A percentile compares a stretch with the other conserved stretches of the same genome.
Evolutionary conservation across 2,888 invertebrate species (phyloP).

Genomic region (Caenorhabditis sulstoni): DNA sequence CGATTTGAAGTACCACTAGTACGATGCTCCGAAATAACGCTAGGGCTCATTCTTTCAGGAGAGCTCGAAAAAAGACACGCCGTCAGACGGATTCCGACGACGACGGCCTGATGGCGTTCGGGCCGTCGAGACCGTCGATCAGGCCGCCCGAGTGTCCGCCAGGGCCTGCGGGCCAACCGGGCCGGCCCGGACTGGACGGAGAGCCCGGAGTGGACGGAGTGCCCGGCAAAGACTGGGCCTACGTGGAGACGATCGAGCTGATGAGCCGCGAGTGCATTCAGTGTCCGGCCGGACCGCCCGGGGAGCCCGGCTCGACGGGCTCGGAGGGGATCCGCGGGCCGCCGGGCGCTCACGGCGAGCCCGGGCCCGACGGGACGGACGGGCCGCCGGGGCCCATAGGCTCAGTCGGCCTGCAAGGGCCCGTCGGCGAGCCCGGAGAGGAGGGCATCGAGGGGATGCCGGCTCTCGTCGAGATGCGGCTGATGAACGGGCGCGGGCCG

Average conservation of each 20-base stretch:
- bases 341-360: slow-evolving; percentile 17
- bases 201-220: slow-evolving; percentile 40
- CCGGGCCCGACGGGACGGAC: slow-evolving; percentile 23
- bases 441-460: slow-evolving; percentile 33
- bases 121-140: slow-evolving; percentile 25
- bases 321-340: slow-evolving; percentile 45
- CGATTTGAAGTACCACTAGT: no score
- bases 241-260: slow-evolving; percentile 20
- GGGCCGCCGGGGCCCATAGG: slow-evolving; percentile 32
- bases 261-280: slow-evolving; percentile 30
- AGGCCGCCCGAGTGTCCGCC: slow-evolving; percentile 39
- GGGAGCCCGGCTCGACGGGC: slow-evolving; percentile 35
- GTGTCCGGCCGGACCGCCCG: slow-evolving; percentile 48
- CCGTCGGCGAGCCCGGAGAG: slow-evolving; percentile 24
- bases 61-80: slow-evolving; percentile 10
- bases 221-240: slow-evolving; percentile 29
- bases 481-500: slow-evolving; percentile 30
- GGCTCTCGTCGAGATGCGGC: slow-evolving; percentile 31
- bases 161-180: slow-evolving; percentile 25
- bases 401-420: slow-evolving; percentile 13
- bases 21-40: slow-evolving; percentile 9
- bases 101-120: neutral
- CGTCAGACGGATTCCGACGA: slow-evolving; percentile 18
- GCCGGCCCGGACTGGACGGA: slow-evolving; percentile 32
- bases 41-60: neutral